These are phyloP conservation scores for Gopherus evgoodei DNA, from an alignment of 2,113 vertebrate genomes.

Conservation along the genomic window DNA sequence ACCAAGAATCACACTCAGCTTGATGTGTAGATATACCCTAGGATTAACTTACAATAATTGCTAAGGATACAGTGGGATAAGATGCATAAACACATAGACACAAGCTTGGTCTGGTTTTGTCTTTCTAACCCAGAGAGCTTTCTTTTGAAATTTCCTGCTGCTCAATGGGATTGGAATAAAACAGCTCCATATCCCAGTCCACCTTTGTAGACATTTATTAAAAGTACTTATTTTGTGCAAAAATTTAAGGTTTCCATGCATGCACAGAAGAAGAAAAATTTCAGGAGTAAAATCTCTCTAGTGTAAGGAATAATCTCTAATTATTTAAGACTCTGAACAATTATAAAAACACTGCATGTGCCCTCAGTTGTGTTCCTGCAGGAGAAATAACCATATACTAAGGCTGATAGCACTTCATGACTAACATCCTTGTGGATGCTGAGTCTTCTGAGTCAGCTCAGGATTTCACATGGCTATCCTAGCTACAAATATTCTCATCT, in stretches of 20 bases:
- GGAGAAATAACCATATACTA: neutral
- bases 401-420: neutral
- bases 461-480: accelerated
- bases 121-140: neutral
- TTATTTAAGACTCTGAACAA: accelerated
- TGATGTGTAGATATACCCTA: neutral
- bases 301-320: neutral
- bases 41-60: neutral
- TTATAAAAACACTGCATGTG: neutral
- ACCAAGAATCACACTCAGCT: neutral
- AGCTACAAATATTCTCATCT: neutral
- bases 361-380: neutral
- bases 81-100: neutral
- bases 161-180: neutral
- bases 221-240: neutral
- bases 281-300: neutral
- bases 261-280: neutral
- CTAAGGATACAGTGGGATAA: neutral
- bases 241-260: neutral
- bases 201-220: neutral
- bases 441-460: neutral
- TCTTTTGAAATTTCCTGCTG: neutral
- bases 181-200: neutral
- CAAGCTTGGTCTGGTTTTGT: neutral
- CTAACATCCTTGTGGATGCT: neutral